Base-by-base conservation (phyloP, 2,888 invertebrate species). In the Chrysolina oricalcia region DNA sequence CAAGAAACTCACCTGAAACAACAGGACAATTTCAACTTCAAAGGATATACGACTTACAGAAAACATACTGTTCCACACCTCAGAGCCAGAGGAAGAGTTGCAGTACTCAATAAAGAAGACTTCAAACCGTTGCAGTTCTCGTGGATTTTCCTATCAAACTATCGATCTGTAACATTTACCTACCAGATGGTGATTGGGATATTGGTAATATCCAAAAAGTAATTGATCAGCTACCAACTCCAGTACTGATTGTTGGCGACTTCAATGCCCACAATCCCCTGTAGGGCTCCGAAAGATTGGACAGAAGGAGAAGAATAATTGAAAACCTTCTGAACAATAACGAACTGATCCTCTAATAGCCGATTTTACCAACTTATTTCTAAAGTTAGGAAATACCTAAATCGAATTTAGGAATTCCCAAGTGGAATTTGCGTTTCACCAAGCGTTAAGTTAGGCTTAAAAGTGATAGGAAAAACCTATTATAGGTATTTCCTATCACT, bases 101-200 rank as follows among this genome's bases (percentile, higher is more conserved):
- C 41, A 19, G 40, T 23, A 17, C 6, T 59, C 13, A 27, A 21
- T 8, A 59, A 23, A 59, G 59, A 59, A 19, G 23, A 3, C 19
- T 19, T 23, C 59, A 59, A 59, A 21, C 23, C 23, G 59, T 59
- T 8, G 59, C 59, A 59, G 9, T 59, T 23, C 59, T 21, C 17
- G 21, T 59, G 15, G 59, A 59, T 23, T 59, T 59, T 59, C 59
- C 59, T 8, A 1, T 21, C 10, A 59, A 59, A 9, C 10, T 59
- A 23, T 23, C 59, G 1, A 23, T 59, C 27, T 59, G 59, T 59
- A 59, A 23, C 6, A 59, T 59, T 1, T 59, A 59, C 23, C 59
- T 59, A 59, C 59, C 59, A 1, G 59, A 59, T 21, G 19, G 23
- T 5, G 23, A 59, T 27, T 59, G 59, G 59, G 27, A 59, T 21